phyloP scores from a whole-genome alignment of 2,797 vertebrate genomes.

The Denticeps clupeoides region DNA sequence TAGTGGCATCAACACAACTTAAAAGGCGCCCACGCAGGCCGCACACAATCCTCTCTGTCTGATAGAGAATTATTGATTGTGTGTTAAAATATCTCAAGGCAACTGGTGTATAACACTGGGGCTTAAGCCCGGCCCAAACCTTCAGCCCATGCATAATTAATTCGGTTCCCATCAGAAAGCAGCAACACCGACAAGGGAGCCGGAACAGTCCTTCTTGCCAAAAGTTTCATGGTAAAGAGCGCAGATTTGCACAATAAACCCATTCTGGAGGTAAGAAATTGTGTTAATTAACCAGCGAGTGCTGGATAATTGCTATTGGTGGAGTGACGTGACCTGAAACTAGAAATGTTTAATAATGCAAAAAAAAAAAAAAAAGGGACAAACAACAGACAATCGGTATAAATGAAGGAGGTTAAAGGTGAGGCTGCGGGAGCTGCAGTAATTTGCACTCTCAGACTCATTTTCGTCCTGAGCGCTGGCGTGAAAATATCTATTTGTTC shows the following conservation, averaged over 20 bases:
- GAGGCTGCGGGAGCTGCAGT: conserved; percentile 19
- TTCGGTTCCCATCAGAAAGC: conserved; percentile 60
- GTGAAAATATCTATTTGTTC: conserved; percentile 49
- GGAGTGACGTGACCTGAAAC: no score
- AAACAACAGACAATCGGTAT: conserved; percentile 29
- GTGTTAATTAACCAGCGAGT: no score
- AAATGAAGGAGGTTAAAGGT: conserved; percentile 27
- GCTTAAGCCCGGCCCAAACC: conserved; percentile 58
- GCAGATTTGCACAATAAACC: no score
- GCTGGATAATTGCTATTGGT: no score
- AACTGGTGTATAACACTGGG: conserved; percentile 58
- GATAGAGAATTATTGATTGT: conserved; percentile 66
- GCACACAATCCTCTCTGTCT: conserved; percentile 48
- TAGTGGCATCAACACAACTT: conserved; percentile 59
- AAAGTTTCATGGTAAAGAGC: conserved; percentile 51
- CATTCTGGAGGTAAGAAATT: no score
- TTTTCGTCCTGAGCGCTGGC: conserved; percentile 28
- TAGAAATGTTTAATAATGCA: conserved; percentile 37
- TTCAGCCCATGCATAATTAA: conserved; percentile 60
- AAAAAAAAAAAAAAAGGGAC: no score
- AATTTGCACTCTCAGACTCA: conserved; percentile 27
- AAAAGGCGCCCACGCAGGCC: conserved; percentile 57
- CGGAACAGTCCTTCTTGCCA: conserved; percentile 48
- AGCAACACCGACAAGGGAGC: conserved; percentile 47
- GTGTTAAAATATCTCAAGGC: conserved; percentile 63